Evolutionary conservation across 2,888 invertebrate genomes (phyloP), one percentile per base, ranked within the genome.

Genomic region (Rotaria sp.): DNA sequence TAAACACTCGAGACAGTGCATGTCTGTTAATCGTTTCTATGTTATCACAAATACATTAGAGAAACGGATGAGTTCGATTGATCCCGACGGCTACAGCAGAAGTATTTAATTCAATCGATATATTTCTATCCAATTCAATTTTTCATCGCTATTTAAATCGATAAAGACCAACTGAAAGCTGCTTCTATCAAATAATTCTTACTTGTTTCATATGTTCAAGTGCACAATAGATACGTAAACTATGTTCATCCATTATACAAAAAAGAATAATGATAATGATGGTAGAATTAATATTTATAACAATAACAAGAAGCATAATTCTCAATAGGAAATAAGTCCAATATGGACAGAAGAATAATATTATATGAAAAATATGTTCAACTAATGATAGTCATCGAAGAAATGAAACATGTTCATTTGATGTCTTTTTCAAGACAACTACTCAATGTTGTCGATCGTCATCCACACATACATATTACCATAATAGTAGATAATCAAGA

Each of bases 201-300:
- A 86, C 86, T 85, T 85, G 86, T 50, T 86, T 86, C 11, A 86
- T 59, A 50, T 67, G 50, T 86, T 86, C 86, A 52, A 86, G 84
- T 52, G 86, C 75, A 75, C 55, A 74, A 59, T 80, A 86, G 35
- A 86, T 30, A 59, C 59, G 45, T 85, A 84, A 48, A 80, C 57
- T 85, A 26, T 85, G 85, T 85, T 55, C 84, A 85, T 86, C 85
- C 86, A 86, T 86, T 48, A n/a, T 67, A 21, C 35, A 15, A 4
- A 26, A 8, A 55, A 26, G 24, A 26, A 26, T 55, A 24, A 26
- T 55, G 26, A 55, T 55, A 11, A 55, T 26, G 26, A 55, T 55
- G 26, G 11, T 8, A 26, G 55, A 55, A 55, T 55, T 55, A 55
- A 26, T 55, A 26, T 8, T 10, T 26, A 35, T 21, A 30, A 67